Conservation (phyloP, 2,888 invertebrate genomes). For the Sipha maydis region DNA sequence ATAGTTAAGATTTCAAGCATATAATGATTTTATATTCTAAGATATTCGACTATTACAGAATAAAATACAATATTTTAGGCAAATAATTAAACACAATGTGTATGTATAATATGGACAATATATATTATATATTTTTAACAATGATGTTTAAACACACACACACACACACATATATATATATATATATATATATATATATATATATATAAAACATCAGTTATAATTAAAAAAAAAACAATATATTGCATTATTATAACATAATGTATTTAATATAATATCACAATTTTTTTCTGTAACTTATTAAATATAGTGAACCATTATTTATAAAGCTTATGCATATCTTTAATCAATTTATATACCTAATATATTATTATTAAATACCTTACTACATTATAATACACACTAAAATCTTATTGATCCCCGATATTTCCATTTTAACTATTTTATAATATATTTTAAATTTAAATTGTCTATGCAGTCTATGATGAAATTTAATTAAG, state of each 20-base stretch:
- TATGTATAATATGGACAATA: too few species aligned
- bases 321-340: neutral
- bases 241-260: slow-evolving; percentile 12
- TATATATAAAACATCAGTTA: slow-evolving; percentile 1
- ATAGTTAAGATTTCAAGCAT: neutral
- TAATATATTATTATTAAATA: neutral
- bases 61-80: neutral
- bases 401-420: slow-evolving; percentile 55
- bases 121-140: neutral
- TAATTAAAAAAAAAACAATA: neutral
- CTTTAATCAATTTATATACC: neutral
- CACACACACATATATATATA: too few species aligned
- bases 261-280: slow-evolving; percentile 45
- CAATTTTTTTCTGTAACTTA: slow-evolving; percentile 18
- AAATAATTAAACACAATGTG: neutral
- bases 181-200: neutral
- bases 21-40: too few species aligned
- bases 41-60: neutral
- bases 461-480: neutral
- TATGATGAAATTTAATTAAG: neutral
- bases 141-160: slow-evolving; percentile 13
- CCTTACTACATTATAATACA: neutral
- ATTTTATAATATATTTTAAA: slow-evolving; percentile 19
- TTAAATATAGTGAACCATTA: neutral
- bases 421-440: slow-evolving; percentile 40